These are phyloP conservation scores for Balearica regulorum DNA, from an alignment of 2,797 vertebrate species.

Conservation along the genomic window DNA sequence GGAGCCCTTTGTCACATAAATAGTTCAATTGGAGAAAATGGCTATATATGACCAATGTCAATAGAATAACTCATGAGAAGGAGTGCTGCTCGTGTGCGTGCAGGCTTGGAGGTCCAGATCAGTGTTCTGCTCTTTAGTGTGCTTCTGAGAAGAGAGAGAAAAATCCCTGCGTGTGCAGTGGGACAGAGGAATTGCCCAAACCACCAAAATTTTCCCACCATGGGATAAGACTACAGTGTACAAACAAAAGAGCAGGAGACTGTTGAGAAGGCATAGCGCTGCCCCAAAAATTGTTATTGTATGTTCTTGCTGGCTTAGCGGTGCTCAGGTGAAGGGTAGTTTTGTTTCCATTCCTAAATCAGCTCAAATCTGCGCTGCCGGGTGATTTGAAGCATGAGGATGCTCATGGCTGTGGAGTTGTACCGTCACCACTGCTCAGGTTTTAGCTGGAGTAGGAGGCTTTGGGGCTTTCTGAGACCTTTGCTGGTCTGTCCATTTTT, in stretches of 20 bases:
- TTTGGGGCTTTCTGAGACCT: not conserved
- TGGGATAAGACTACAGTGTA: no score
- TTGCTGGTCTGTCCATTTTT: not conserved
- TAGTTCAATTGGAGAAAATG: not conserved
- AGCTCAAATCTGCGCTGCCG: not conserved
- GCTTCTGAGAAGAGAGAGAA: not conserved
- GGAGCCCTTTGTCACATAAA: not conserved
- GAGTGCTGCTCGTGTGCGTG: not conserved
- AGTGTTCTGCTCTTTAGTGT: not conserved
- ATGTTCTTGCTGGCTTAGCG: not conserved
- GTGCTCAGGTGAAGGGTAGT: not conserved
- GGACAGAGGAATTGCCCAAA: not conserved
- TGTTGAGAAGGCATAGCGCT: not conserved
- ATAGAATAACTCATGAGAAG: not conserved
- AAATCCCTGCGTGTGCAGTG: not conserved
- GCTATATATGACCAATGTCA: not conserved
- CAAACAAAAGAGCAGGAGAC: not conserved
- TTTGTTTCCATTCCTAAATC: not conserved
- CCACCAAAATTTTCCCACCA: fast-evolving
- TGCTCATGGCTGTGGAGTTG: not conserved
- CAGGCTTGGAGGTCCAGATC: not conserved
- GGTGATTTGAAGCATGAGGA: not conserved
- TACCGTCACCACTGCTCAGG: fast-evolving
- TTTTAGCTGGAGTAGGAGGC: not conserved
- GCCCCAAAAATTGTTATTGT: not conserved